Conservation (phyloP, 2,797 vertebrate genomes). For the Bovichtus variegatus region DNA sequence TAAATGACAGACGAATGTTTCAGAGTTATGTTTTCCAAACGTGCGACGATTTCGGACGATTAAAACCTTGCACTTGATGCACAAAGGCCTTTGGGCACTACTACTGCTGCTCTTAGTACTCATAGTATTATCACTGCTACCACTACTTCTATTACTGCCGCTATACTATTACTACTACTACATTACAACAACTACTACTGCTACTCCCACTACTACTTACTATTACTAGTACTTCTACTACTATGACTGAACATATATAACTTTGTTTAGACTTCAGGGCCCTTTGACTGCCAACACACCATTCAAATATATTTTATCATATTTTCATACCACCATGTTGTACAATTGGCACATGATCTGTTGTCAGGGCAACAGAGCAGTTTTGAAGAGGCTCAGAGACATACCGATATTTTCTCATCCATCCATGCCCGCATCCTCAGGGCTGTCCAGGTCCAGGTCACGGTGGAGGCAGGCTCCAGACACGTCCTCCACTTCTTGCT, state of each 20-base stretch:
- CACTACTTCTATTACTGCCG: no score
- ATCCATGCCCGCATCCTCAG: neutral
- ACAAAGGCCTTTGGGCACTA: neutral
- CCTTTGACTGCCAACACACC: neutral
- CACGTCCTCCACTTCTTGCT: neutral
- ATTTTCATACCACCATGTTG: neutral
- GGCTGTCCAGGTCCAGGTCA: neutral
- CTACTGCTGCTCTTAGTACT: neutral
- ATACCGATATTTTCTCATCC: no score
- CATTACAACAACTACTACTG: neutral
- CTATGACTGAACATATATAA: neutral
- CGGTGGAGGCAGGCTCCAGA: neutral
- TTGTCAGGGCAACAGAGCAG: neutral
- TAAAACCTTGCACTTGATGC: neutral
- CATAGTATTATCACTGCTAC: neutral
- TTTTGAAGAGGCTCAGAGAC: neutral
- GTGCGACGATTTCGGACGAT: neutral
- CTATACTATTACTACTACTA: no score
- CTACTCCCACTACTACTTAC: neutral
- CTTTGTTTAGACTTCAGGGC: neutral
- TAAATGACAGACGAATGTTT: neutral
- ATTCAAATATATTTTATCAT: neutral
- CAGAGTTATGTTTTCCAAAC: neutral
- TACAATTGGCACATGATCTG: neutral
- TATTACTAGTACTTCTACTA: neutral